These are phyloP conservation scores for Chionomys nivalis DNA, from an alignment of 2,113 vertebrate species.

Conservation along the genomic window DNA sequence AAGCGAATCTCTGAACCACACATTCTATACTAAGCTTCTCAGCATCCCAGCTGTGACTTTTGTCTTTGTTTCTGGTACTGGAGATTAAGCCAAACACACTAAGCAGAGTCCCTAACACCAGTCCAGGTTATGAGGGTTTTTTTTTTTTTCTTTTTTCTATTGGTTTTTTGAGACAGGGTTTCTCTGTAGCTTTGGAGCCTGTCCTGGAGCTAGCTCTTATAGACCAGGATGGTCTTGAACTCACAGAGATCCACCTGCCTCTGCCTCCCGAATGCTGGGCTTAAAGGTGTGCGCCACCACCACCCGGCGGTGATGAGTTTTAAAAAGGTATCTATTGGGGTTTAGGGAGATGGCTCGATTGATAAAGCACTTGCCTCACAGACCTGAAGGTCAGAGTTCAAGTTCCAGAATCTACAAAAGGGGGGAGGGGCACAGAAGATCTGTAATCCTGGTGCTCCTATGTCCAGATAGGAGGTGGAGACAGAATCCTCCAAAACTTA, in stretches of 20 bases:
- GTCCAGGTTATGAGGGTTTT: background rate
- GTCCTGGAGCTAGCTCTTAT: too few relatives aligned
- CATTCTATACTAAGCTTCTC: background rate
- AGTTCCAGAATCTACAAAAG: background rate
- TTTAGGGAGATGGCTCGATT: background rate
- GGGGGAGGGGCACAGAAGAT: background rate
- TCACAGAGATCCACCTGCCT: too few relatives aligned
- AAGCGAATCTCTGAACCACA: background rate
- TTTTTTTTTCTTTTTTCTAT: too few relatives aligned
- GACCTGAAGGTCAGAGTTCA: background rate
- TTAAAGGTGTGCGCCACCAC: too few relatives aligned
- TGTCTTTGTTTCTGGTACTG: background rate
- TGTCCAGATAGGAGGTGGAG: background rate
- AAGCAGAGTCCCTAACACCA: background rate
- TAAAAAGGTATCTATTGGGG: background rate
- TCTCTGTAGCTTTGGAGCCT: too few relatives aligned
- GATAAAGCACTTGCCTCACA: background rate
- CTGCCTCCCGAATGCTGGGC: too few relatives aligned
- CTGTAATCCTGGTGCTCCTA: background rate
- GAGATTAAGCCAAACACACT: background rate
- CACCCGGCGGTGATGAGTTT: background rate
- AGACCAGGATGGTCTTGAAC: too few relatives aligned
- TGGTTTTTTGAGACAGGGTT: too few relatives aligned
- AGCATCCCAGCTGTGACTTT: background rate
- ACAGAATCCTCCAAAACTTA: background rate